phyloP scores from a whole-genome alignment of 2,113 vertebrate genomes.

The Aplodontia rufa region DNA sequence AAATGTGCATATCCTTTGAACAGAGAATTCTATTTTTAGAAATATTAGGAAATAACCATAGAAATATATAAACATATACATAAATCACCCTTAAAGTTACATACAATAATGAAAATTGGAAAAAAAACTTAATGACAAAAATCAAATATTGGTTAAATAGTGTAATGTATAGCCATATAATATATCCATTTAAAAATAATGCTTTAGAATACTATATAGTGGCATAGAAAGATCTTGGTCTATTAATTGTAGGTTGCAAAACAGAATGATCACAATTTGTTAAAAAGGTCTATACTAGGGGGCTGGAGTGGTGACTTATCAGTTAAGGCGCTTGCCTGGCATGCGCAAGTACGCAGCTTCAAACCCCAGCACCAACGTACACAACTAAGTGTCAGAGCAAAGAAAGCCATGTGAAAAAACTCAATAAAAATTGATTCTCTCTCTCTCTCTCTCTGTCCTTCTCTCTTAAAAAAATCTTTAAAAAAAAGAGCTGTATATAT shows the following conservation, averaged over 20 bases:
- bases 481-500: background rate
- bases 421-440: too few species aligned
- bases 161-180: background rate
- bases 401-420: too few species aligned
- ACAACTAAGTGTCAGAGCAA: too few species aligned
- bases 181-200: constrained; percentile 13
- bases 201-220: background rate
- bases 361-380: too few species aligned
- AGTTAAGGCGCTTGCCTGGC: too few species aligned
- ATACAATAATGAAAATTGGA: constrained; percentile 21
- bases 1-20: background rate
- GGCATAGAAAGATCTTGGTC: background rate
- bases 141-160: background rate
- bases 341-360: too few species aligned
- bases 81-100: background rate
- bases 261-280: background rate
- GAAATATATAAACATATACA: background rate
- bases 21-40: constrained; percentile 13
- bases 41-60: background rate
- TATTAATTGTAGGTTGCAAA: background rate
- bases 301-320: too few species aligned
- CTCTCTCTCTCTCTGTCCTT: too few species aligned
- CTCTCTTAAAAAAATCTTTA: too few species aligned
- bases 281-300: background rate
- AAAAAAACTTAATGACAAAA: constrained; percentile 19